phyloP scores from a whole-genome alignment of 2,888 invertebrate species.

The Melinaea menophilus region DNA sequence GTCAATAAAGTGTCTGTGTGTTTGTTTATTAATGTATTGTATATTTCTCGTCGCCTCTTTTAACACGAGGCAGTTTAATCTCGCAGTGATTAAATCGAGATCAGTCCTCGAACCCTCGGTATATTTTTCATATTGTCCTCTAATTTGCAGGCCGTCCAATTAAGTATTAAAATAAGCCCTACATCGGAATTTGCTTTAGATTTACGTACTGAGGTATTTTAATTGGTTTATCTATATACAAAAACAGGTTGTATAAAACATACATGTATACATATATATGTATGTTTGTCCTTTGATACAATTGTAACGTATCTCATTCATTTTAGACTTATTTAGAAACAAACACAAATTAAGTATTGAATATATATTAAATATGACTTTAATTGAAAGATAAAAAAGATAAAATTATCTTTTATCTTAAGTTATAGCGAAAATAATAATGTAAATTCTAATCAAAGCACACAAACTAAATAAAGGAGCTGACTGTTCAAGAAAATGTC shows the following conservation, averaged over 20 bases:
- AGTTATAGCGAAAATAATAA: too few species aligned
- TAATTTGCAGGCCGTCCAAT: slow-evolving; percentile 69
- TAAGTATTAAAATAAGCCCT: slow-evolving; percentile 56
- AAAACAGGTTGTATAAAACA: neutral
- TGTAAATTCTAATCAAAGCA: too few species aligned
- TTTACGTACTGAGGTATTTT: slow-evolving; percentile 36
- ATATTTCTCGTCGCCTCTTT: slow-evolving; percentile 38
- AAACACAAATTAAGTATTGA: too few species aligned
- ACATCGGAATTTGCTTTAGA: slow-evolving; percentile 48
- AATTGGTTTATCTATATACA: slow-evolving; percentile 31
- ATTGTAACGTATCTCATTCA: neutral
- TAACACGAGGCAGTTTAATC: slow-evolving; percentile 51
- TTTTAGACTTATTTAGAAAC: too few species aligned
- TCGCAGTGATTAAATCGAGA: slow-evolving; percentile 48
- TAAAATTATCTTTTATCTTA: too few species aligned
- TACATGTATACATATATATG: neutral
- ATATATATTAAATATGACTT: too few species aligned
- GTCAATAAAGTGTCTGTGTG: too few species aligned
- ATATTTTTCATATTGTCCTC: slow-evolving; percentile 54
- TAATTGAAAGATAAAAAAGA: too few species aligned
- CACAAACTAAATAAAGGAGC: neutral
- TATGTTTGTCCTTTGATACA: neutral
- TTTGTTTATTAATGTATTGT: too few species aligned
- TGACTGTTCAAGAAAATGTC: neutral
- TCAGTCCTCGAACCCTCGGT: slow-evolving; percentile 42